Evolutionary conservation across 2,888 invertebrate genomes (phyloP), one percentile per base, ranked within the genome.

Genomic region (Acanthosepion pharaonis): DNA sequence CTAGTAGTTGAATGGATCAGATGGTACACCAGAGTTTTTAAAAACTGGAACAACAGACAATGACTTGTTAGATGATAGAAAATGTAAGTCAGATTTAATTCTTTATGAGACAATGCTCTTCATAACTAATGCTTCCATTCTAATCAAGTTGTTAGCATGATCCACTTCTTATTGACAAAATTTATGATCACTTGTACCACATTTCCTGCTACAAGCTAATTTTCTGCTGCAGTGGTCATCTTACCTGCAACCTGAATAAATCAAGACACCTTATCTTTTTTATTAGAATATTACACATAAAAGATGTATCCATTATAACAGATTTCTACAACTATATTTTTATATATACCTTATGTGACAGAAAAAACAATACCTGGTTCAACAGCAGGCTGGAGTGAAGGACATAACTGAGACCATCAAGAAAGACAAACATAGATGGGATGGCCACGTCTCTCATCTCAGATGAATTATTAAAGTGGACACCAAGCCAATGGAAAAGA

Each of bases 131-230:
- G 5, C 78, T 33, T 9, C 15, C 15, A n/a, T 78, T 78, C 78
- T 78, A 78, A 78, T 78, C 78, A 78, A 78, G 78, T 15, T 33
- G 18, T n/a, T 78, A 15, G n/a, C n/a, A 33, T 78, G n/a, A 78
- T 78, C 78, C 78, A 33, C 78, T 5, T 11, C 33, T 78, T 23
- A 78, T 33, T 78, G 78, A 78, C 23, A 59, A 59, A 20, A 59
- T n/a, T 33, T 78, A 2, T 78, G 78, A 78, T 78, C 78, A 15
- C n/a, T 78, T 78, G 78, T 78, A 78, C 78, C n/a, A 78, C 78
- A 33, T 78, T 78, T 78, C 78, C 78, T 78, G 78, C 78, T 78
- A 18, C 78, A 78, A 78, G 78, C n/a, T 78, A 78, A 78, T 78
- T 78, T 78, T n/a, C 78, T 78, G 78, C 78, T n/a, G n/a, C 78